These are phyloP conservation scores for Natrix natrix DNA, from an alignment of 2,797 vertebrate genomes.

Conservation along the genomic window DNA sequence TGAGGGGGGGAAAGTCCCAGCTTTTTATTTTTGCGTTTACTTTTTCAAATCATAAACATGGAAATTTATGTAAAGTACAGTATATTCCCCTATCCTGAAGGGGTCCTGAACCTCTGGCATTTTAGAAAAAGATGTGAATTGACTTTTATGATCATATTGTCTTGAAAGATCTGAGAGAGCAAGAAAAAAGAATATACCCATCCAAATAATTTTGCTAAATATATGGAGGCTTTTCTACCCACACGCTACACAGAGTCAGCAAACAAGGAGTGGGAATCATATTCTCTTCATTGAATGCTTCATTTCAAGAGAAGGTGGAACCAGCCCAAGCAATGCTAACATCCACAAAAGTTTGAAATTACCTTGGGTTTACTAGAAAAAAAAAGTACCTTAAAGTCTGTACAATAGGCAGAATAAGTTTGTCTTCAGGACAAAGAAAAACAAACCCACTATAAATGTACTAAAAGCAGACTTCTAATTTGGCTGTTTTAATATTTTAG, in stretches of 20 bases:
- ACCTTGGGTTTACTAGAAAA: neutral
- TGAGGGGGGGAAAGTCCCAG: neutral
- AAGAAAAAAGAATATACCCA: neutral
- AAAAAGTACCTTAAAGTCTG: neutral
- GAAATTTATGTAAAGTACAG: neutral
- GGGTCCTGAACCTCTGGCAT: neutral
- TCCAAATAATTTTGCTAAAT: neutral
- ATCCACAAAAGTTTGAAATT: neutral
- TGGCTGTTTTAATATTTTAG: slow-evolving; percentile 58
- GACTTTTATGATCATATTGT: too few species aligned
- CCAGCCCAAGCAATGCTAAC: neutral
- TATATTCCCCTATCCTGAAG: neutral
- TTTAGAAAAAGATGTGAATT: neutral
- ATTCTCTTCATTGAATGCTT: neutral
- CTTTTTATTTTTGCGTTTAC: neutral
- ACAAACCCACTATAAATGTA: neutral
- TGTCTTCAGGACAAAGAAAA: neutral
- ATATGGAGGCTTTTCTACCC: neutral
- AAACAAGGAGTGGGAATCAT: neutral
- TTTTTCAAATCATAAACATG: neutral
- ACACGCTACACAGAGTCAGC: neutral
- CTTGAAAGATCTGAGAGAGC: neutral
- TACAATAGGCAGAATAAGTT: neutral
- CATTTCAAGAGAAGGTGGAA: neutral
- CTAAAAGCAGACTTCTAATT: slow-evolving; percentile 29